Evolutionary conservation across 1,140 invertebrate genomes (phyloP).

Genomic region (Orius laevigatus): DNA sequence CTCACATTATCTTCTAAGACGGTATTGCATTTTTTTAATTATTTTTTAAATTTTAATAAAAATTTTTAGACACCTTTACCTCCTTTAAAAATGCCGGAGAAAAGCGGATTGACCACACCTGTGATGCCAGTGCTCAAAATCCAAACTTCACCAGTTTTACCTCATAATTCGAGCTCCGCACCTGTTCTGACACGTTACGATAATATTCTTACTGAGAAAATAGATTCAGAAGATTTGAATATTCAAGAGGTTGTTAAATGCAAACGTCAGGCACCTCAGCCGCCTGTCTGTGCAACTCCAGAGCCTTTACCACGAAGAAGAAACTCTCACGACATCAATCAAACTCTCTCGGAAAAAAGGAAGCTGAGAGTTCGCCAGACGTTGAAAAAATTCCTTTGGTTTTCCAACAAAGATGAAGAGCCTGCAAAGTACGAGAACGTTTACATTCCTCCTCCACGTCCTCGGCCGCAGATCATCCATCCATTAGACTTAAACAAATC

Average conservation of each 20-base stretch:
- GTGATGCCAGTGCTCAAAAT: no score
- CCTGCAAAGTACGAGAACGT: slow-evolving; percentile 30
- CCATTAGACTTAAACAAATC: slow-evolving; percentile 67
- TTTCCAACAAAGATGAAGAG: slow-evolving; percentile 34
- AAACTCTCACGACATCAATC: slow-evolving; percentile 2
- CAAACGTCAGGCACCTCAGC: slow-evolving; percentile 36
- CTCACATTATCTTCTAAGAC: no score
- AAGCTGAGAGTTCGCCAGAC: slow-evolving; percentile 52
- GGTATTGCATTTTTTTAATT: no score
- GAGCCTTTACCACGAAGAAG: slow-evolving; percentile 8
- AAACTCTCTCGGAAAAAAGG: slow-evolving; percentile 39
- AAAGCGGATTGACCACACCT: no score
- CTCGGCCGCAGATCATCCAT: slow-evolving; percentile 69
- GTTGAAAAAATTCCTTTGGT: slow-evolving; percentile 63
- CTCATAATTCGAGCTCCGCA: no score
- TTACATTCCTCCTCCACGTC: slow-evolving; percentile 36
- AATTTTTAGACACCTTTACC: no score
- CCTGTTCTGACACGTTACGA: no score
- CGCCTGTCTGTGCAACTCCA: slow-evolving; percentile 27
- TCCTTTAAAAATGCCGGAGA: no score
- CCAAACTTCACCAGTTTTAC: no score
- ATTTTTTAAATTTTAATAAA: no score
- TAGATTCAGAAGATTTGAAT: no score
- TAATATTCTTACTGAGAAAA: no score
- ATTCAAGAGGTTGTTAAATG: neutral